Conservation (phyloP, 2,797 vertebrate genomes). For the Cynopterus sphinx region DNA sequence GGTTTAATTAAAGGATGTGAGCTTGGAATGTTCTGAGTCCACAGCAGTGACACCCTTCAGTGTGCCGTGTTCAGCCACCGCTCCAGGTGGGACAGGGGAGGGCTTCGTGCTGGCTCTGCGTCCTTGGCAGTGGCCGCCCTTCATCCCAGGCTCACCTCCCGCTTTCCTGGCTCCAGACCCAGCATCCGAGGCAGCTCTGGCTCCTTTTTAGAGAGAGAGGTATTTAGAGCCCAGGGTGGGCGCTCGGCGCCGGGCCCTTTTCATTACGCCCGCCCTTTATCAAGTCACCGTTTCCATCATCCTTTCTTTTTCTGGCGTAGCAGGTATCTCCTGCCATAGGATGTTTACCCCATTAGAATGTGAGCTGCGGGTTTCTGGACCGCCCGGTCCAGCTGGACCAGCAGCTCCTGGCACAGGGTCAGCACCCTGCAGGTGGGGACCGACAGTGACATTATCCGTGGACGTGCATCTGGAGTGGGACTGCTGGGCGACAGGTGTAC, state of each 20-base stretch:
- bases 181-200: neutral
- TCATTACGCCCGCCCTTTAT: rapidly evolving
- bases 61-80: too few species aligned
- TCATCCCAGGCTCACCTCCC: too few species aligned
- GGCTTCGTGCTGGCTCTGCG: neutral
- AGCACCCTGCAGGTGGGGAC: neutral
- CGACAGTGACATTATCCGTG: rapidly evolving
- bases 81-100: rapidly evolving
- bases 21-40: neutral
- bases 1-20: neutral
- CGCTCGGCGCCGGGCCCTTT: neutral
- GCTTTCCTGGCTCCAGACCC: neutral
- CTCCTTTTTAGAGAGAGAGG: neutral
- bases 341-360: too few species aligned
- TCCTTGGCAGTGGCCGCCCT: neutral
- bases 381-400: neutral
- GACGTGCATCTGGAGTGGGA: neutral
- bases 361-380: too few species aligned
- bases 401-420: neutral
- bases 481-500: neutral
- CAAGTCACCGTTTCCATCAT: neutral
- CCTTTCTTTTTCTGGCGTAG: too few species aligned
- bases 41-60: neutral
- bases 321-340: neutral
- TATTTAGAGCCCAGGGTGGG: neutral